phyloP scores from a whole-genome alignment of 2,797 vertebrate species.

The Gallirallus australis region DNA sequence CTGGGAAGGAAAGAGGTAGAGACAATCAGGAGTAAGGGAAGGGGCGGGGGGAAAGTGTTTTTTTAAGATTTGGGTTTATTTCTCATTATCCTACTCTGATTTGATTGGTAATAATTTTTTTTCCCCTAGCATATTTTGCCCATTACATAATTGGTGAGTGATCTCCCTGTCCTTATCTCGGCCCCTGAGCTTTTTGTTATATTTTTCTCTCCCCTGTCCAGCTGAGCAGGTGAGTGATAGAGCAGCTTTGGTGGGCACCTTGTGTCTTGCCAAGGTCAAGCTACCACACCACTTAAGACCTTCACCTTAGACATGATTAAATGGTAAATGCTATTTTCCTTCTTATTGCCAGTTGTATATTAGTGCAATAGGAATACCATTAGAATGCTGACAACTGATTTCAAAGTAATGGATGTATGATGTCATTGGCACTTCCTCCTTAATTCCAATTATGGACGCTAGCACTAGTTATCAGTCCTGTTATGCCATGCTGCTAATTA shows the following conservation, averaged over 20 bases:
- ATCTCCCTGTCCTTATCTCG: not conserved
- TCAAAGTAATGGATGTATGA: not conserved
- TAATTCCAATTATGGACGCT: not conserved
- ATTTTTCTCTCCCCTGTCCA: not conserved
- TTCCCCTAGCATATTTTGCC: too few species aligned
- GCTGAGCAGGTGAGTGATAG: not conserved
- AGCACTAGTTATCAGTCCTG: not conserved
- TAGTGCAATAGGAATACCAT: not conserved
- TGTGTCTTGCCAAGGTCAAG: not conserved
- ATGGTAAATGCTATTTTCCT: not conserved
- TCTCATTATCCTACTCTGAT: too few species aligned
- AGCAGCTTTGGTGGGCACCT: not conserved
- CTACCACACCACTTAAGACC: not conserved
- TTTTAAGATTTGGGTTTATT: too few species aligned
- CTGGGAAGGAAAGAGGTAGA: too few species aligned
- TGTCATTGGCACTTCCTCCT: not conserved
- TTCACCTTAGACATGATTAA: not conserved
- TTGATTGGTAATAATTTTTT: too few species aligned
- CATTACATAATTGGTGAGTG: too few species aligned
- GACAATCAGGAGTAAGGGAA: too few species aligned
- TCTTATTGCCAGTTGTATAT: rapidly evolving
- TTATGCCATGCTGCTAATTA: not conserved
- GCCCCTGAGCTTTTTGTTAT: not conserved
- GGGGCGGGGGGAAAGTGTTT: too few species aligned
- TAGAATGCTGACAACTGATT: rapidly evolving